These are phyloP conservation scores for Circaetus cinerascens DNA, from an alignment of 2,113 vertebrate species.

Conservation along the genomic window DNA sequence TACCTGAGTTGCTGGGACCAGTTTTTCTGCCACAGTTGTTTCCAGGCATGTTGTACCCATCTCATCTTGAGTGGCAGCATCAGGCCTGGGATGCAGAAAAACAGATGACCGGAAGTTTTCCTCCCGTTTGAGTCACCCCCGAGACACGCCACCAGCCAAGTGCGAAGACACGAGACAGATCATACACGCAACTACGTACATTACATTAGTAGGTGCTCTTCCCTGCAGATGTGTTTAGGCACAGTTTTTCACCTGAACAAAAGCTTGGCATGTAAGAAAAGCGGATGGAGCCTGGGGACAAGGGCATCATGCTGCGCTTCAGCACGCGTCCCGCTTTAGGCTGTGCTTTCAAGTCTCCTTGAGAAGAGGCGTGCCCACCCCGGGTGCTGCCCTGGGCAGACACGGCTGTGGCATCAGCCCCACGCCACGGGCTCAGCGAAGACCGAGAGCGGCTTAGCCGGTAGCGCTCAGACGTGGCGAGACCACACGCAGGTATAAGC, in stretches of 20 bases:
- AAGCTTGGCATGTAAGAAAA: neutral
- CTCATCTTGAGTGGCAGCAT: neutral
- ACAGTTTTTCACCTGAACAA: neutral
- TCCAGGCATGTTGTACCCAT: neutral
- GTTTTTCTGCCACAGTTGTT: neutral
- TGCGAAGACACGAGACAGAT: fast-evolving
- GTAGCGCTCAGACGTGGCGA: fast-evolving
- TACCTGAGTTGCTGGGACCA: neutral
- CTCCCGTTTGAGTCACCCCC: neutral
- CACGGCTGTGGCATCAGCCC: no score
- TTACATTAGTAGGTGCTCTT: neutral
- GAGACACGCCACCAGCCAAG: neutral
- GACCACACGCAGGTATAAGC: neutral
- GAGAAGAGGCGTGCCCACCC: no score
- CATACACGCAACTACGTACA: fast-evolving
- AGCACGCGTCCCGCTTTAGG: neutral
- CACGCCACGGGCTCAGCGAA: fast-evolving
- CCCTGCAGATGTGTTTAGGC: neutral
- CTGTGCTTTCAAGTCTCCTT: neutral
- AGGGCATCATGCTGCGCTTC: fast-evolving
- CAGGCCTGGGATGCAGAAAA: neutral
- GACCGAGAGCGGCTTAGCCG: fast-evolving
- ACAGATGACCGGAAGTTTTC: neutral
- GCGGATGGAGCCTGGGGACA: neutral
- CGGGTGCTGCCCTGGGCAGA: neutral